phyloP scores from a whole-genome alignment of 2,113 vertebrate species.

The Lates calcarifer region DNA sequence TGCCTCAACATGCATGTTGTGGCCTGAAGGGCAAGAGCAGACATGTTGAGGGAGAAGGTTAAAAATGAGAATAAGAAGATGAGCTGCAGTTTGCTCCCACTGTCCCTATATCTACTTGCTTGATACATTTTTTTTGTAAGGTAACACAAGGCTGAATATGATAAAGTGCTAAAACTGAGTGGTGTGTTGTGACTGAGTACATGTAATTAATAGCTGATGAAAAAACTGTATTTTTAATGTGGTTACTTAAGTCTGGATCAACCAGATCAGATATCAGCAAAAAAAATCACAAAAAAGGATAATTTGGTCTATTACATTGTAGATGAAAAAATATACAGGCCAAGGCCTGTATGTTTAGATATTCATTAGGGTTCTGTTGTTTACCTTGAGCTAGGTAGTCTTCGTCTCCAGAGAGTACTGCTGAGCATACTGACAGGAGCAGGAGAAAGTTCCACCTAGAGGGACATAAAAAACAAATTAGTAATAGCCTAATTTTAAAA shows the following conservation, averaged over 20 bases:
- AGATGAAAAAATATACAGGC: not conserved
- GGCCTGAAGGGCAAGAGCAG: constrained; percentile 59
- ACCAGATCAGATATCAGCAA: too few relatives aligned
- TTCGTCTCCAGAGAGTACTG: constrained; percentile 85
- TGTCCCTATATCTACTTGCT: not conserved
- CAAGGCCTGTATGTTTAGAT: not conserved
- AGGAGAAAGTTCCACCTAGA: constrained; percentile 91
- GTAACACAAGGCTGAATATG: not conserved
- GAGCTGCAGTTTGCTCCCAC: constrained; percentile 30
- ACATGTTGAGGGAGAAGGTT: constrained; percentile 59
- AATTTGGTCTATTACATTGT: not conserved
- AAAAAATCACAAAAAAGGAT: not conserved
- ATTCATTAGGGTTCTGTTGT: not conserved
- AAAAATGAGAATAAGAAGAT: constrained; percentile 34
- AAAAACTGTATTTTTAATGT: not conserved
- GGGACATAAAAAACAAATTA: constrained; percentile 51
- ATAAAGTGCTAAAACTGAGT: not conserved
- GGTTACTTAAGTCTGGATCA: not conserved
- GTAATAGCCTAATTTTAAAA: not conserved
- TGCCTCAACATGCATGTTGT: constrained; percentile 54
- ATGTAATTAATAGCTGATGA: not conserved
- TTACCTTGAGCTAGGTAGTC: constrained; percentile 84
- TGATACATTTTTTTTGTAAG: not conserved
- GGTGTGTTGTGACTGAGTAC: not conserved
- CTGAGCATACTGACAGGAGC: constrained; percentile 91